Percentiles rank a stretch among this genome's conserved stretches.
phyloP scores from a whole-genome alignment of 2,113 vertebrate species.

The Bambusicola thoracicus region DNA sequence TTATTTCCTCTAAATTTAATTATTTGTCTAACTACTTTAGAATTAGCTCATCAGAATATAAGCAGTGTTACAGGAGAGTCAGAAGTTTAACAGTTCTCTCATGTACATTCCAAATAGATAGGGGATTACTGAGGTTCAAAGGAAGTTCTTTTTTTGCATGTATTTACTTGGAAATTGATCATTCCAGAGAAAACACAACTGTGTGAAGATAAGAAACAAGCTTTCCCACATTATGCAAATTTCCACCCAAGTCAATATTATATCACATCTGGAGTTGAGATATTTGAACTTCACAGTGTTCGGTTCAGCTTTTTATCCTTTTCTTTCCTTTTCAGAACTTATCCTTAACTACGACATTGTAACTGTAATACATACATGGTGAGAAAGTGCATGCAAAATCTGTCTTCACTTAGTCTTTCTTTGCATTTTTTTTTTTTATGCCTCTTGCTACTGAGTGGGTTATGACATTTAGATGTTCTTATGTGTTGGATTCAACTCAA shows the following conservation, averaged over 20 bases:
- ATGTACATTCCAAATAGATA: not conserved
- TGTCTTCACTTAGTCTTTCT: not conserved
- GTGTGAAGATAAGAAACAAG: constrained; percentile 43
- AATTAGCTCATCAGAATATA: rapidly evolving
- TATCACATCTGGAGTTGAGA: constrained; percentile 12
- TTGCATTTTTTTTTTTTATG: not conserved
- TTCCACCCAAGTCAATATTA: not conserved
- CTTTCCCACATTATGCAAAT: constrained; percentile 51
- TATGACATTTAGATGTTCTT: constrained; percentile 35
- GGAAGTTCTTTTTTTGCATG: not conserved
- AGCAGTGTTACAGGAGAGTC: not conserved
- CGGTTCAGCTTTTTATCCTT: not conserved
- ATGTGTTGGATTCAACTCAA: not conserved
- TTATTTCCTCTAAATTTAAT: not conserved
- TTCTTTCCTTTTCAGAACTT: constrained; percentile 10
- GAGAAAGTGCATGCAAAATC: constrained; percentile 31
- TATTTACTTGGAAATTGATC: constrained; percentile 27
- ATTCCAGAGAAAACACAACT: not conserved
- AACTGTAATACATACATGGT: not conserved
- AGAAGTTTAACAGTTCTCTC: not conserved
- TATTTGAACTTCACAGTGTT: constrained; percentile 40
- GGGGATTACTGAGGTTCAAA: constrained; percentile 19
- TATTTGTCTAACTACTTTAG: not conserved
- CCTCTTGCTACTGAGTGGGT: not conserved
- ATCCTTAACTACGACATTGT: not conserved